Evolutionary conservation across 2,113 vertebrate genomes (phyloP).

Genomic region (Corynorhinus townsendii): DNA sequence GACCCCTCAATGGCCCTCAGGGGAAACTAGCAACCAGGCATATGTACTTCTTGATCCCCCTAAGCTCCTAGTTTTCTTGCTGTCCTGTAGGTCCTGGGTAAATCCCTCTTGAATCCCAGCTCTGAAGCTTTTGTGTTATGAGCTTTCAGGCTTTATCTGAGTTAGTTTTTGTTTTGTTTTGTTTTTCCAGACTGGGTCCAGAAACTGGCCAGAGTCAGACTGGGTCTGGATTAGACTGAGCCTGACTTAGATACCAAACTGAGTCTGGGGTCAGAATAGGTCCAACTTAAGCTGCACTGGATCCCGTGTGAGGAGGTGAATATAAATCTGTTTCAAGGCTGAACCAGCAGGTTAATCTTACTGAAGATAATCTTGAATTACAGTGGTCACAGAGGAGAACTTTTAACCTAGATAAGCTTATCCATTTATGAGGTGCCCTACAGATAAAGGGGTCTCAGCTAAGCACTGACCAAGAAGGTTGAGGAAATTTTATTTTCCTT

Average conservation of each 20-base stretch:
- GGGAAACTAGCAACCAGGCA: neutral
- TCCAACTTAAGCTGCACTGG: neutral
- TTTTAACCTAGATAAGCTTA: neutral
- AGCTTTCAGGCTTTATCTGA: neutral
- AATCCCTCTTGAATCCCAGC: neutral
- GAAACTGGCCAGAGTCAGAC: neutral
- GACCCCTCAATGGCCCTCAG: neutral
- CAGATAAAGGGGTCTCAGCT: neutral
- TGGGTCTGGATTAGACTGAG: too few relatives aligned
- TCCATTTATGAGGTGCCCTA: neutral
- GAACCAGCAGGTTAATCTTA: neutral
- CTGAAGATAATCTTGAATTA: neutral
- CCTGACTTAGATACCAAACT: neutral
- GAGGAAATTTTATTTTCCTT: neutral
- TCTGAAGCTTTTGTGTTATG: neutral
- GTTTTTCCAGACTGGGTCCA: neutral
- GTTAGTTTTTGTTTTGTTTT: too few relatives aligned
- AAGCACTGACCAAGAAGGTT: neutral
- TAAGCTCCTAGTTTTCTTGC: neutral
- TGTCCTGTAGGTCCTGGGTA: neutral
- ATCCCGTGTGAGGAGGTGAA: neutral
- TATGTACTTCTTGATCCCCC: neutral
- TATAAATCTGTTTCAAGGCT: neutral
- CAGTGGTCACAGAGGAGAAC: neutral
- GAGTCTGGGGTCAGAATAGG: neutral